Base-by-base conservation (phyloP, 2,113 vertebrate genomes). In the Gracilinanus agilis region DNA sequence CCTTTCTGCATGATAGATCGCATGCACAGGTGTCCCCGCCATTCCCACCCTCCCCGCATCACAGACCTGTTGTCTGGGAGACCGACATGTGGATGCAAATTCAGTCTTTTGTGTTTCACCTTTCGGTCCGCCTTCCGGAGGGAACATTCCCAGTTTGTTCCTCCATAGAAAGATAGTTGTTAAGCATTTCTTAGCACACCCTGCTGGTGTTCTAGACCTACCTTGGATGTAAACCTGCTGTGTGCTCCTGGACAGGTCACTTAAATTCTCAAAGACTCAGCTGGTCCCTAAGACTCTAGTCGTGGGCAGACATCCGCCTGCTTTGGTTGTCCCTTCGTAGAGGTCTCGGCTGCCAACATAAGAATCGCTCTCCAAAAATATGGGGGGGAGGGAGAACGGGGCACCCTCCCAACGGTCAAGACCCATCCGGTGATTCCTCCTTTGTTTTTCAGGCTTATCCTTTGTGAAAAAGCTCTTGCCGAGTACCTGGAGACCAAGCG, bases 401-500 rank as follows among this genome's bases (percentile, higher is more conserved):
- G 58, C 3, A 3, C 3, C 58, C 27, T 75, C 61, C 61, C 34
- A n/a, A n/a, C n/a, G n/a, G n/a, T 34, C 67, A 4, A 5, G 34
- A 75, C 34, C 34, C 67, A 75, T 0, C 5, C 0, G 2, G 16
- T 7, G 29, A 19, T 9, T 83, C 40, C n/a, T 8, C n/a, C 21
- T 40, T 34, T 83, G 7, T 83, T 83, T 75, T 94, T 67, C 93
- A 99, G 99, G 92, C 97, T 99, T 94, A 98, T 98, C 24, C 92
- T 99, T 93, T 99, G 98, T 98, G 99, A 99, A 98, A 99, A 99
- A 96, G 98, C 98, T 94, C 98, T 99, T 16, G 75, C 98, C 54
- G 98, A 98, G 90, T 99, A 99, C 91, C 97, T 99, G 96, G 99
- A 99, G 97, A 99, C 98, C 9, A 99, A 99, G 93, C 96, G 97